Evolutionary conservation across 2,888 invertebrate genomes (phyloP).

Genomic region (Leucophora obtusa): DNA sequence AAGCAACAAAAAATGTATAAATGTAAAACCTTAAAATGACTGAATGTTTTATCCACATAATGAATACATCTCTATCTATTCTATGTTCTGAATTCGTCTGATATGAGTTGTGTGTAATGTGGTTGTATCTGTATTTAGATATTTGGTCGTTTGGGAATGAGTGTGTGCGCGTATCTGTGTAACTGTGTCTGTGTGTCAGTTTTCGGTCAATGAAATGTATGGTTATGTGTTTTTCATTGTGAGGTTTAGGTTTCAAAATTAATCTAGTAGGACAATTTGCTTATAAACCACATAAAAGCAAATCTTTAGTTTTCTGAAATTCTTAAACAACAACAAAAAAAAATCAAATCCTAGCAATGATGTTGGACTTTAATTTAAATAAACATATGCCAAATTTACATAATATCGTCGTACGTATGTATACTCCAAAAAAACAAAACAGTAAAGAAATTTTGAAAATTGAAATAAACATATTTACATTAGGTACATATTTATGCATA

Average conservation of each 20-base stretch:
- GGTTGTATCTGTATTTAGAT: background rate
- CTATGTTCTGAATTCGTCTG: slow-evolving; percentile 20
- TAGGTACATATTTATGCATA: background rate
- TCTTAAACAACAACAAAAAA: slow-evolving; percentile 27
- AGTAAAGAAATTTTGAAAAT: background rate
- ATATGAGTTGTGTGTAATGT: slow-evolving; percentile 13
- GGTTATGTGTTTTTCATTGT: slow-evolving; percentile 48
- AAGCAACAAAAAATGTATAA: slow-evolving; percentile 3
- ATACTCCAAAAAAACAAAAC: background rate
- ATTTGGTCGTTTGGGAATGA: background rate
- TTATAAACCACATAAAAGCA: slow-evolving; percentile 61
- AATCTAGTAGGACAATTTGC: slow-evolving; percentile 59
- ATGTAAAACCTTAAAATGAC: slow-evolving; percentile 27
- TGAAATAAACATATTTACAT: background rate
- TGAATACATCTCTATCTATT: slow-evolving; percentile 44
- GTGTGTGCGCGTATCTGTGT: background rate
- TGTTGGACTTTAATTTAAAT: slow-evolving; percentile 37
- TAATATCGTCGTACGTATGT: background rate
- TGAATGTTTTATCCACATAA: slow-evolving; percentile 49
- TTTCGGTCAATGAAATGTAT: slow-evolving; percentile 41
- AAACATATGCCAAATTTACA: slow-evolving; percentile 3
- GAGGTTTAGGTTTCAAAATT: slow-evolving; percentile 54
- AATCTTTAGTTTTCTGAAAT: slow-evolving; percentile 50
- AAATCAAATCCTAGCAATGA: slow-evolving; percentile 37
- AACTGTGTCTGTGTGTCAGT: slow-evolving; percentile 12